Percentiles rank a stretch among this genome's conserved stretches.
phyloP scores from a whole-genome alignment of 23 tunicate species.

The Styela plicata region DNA sequence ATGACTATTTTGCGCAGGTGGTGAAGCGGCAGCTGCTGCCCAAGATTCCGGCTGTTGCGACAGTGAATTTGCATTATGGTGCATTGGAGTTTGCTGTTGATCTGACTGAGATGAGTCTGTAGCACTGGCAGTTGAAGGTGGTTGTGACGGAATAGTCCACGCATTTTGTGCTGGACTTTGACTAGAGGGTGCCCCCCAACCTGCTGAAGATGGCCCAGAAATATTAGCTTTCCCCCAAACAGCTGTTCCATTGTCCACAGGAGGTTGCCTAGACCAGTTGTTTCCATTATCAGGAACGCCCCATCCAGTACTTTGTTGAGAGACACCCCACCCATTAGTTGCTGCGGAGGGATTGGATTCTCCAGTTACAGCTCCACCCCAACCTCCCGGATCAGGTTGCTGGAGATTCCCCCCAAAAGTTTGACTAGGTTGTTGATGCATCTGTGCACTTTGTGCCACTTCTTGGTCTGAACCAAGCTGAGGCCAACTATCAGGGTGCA shows the following conservation, averaged over 20 bases:
- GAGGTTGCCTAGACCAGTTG: conserved; percentile 38
- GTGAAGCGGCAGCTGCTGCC: conserved; percentile 26
- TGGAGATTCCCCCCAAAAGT: conserved; percentile 3
- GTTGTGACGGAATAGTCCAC: conserved; percentile 28
- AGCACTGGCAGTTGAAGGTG: not conserved
- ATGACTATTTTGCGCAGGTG: conserved; percentile 6
- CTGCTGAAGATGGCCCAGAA: conserved; percentile 29
- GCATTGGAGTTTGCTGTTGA: not conserved
- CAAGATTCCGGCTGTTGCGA: conserved; percentile 29
- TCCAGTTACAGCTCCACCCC: conserved; percentile 16
- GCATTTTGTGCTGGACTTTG: conserved; percentile 10
- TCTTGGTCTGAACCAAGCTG: conserved; percentile 82
- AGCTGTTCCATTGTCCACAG: conserved; percentile 47
- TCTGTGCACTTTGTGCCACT: conserved; percentile 27
- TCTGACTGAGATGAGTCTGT: conserved; percentile 2
- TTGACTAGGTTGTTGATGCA: conserved; percentile 25
- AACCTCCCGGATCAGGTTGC: conserved; percentile 34
- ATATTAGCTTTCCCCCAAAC: conserved; percentile 25
- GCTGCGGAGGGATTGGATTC: not conserved
- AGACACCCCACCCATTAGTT: conserved; percentile 24
- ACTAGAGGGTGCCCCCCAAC: conserved; percentile 54
- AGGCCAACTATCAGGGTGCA: conserved; percentile 89
- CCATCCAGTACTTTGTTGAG: conserved; percentile 60
- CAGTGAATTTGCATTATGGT: not conserved
- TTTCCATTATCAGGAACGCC: conserved; percentile 55